phyloP scores from a whole-genome alignment of 2,888 invertebrate species.

The Sclerodermus sp. region DNA sequence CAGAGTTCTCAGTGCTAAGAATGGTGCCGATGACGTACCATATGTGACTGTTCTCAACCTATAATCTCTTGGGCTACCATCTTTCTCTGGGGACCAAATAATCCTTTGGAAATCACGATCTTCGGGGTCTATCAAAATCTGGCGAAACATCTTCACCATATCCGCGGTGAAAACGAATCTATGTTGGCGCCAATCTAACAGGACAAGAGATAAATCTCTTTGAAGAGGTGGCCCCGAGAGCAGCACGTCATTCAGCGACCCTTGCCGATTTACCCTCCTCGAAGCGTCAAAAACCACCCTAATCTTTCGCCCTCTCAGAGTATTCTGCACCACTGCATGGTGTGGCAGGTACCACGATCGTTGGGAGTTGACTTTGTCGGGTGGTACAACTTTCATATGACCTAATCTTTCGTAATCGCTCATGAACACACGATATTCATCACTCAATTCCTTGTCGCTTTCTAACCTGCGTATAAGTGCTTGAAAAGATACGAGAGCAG shows the following conservation, averaged over 20 bases:
- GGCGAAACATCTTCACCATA: slow-evolving; percentile 10
- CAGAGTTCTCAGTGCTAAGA: background rate
- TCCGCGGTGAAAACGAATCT: slow-evolving; percentile 9
- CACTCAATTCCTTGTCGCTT: background rate
- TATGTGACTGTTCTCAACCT: slow-evolving; percentile 5
- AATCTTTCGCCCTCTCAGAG: background rate
- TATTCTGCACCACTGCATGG: background rate
- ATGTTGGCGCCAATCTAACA: slow-evolving; percentile 5
- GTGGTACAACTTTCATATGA: background rate
- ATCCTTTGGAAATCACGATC: slow-evolving; percentile 4
- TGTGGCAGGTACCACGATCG: background rate
- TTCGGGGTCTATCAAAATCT: background rate
- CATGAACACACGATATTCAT: background rate
- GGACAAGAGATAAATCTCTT: slow-evolving; percentile 3
- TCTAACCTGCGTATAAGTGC: background rate
- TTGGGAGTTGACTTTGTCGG: background rate
- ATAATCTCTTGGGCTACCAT: background rate
- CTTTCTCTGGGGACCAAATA: slow-evolving; percentile 1
- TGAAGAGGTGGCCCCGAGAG: slow-evolving; percentile 5
- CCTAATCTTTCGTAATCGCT: background rate
- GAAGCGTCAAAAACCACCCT: slow-evolving; percentile 12
- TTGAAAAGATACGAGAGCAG: no score
- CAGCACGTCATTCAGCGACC: slow-evolving; percentile 10
- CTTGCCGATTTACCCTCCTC: slow-evolving; percentile 1
- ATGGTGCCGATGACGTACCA: background rate